These are phyloP conservation scores for Ellobius talpinus DNA, from an alignment of 2,113 vertebrate genomes.

Conservation along the genomic window DNA sequence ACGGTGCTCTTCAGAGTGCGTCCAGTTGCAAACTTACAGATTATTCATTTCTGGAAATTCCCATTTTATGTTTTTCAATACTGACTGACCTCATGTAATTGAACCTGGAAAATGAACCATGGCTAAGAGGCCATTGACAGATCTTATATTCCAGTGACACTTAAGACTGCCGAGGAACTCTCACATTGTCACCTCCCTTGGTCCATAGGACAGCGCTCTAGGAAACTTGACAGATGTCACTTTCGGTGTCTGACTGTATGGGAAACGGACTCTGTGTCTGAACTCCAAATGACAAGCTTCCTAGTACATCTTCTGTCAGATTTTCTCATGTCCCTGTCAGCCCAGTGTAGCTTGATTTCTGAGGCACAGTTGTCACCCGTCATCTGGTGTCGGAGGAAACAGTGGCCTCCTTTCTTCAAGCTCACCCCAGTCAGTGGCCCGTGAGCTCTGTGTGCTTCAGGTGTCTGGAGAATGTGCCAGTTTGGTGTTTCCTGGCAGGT, in stretches of 20 bases:
- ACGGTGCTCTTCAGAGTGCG: neutral
- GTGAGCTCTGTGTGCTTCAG: neutral
- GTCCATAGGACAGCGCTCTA: neutral
- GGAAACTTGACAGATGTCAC: neutral
- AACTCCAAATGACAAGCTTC: neutral
- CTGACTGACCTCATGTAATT: neutral
- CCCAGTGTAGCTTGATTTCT: neutral
- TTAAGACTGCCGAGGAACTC: neutral
- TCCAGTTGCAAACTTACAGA: neutral
- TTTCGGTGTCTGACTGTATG: neutral
- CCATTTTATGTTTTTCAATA: neutral
- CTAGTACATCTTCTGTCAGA: accelerated
- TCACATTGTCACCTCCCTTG: neutral
- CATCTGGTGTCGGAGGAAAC: neutral
- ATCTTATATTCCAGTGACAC: neutral
- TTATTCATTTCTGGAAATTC: neutral
- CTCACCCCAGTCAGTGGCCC: neutral
- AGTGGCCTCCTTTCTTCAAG: neutral
- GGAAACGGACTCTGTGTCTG: neutral
- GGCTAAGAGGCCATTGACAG: neutral
- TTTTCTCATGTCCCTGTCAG: neutral
- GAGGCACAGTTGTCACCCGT: neutral
- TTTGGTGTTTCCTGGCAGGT: neutral
- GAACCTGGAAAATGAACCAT: neutral
- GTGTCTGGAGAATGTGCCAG: neutral